Evolutionary conservation across 1,140 invertebrate species (phyloP).

Genomic region (Cataglyphis hispanica): DNA sequence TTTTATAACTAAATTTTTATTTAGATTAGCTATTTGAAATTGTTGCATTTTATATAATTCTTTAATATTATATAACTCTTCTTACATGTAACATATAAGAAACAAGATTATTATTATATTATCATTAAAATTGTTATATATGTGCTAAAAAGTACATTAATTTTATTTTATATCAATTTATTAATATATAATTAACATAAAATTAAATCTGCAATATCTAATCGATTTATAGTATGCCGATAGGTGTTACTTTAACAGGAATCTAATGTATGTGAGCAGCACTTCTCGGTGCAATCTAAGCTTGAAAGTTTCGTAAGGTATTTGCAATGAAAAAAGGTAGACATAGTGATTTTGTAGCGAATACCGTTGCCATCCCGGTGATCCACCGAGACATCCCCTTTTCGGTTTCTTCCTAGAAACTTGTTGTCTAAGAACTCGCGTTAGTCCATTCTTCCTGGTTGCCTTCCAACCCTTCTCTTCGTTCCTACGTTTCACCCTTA

Average conservation of each 20-base stretch:
- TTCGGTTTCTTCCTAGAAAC: constrained; percentile 54
- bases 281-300: constrained; percentile 33
- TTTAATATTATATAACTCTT: not conserved
- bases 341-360: constrained; percentile 65
- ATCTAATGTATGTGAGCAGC: constrained; percentile 59
- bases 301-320: constrained; percentile 57
- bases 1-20: constrained; percentile 20
- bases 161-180: not conserved
- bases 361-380: constrained; percentile 15
- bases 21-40: not conserved
- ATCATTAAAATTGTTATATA: not conserved
- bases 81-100: constrained; percentile 1
- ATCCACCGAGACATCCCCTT: constrained; percentile 23
- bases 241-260: constrained; percentile 44
- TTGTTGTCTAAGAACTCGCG: constrained; percentile 66
- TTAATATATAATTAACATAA: not conserved
- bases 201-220: constrained; percentile 9
- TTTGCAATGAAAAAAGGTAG: constrained; percentile 23
- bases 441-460: constrained; percentile 67
- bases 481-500: constrained; percentile 22
- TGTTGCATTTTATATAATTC: not conserved
- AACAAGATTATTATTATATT: not conserved
- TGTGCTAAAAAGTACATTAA: not conserved
- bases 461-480: constrained; percentile 40
- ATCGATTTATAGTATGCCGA: not conserved